phyloP scores from a whole-genome alignment of 2,888 invertebrate species.

The Nematopogon swammerdamellus region DNA sequence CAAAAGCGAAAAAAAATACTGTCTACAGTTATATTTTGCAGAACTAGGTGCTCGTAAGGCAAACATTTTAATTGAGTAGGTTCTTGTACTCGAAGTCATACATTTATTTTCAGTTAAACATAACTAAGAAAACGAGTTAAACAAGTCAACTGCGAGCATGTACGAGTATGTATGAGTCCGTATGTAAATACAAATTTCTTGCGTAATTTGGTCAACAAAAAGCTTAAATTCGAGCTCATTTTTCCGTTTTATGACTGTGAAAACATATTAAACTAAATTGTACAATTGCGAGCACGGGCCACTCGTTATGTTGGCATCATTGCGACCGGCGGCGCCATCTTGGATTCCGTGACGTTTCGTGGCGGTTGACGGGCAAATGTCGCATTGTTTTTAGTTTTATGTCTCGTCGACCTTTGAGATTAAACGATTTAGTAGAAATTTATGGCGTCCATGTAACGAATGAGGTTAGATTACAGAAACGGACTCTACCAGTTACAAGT shows the following conservation, averaged over 20 bases:
- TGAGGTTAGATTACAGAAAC: neutral
- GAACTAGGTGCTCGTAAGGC: too few relatives aligned
- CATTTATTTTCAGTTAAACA: too few relatives aligned
- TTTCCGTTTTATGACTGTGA: conserved; percentile 43
- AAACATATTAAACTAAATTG: conserved; percentile 50
- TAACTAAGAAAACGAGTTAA: too few relatives aligned
- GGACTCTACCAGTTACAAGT: too few relatives aligned
- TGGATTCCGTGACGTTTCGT: conserved; percentile 27
- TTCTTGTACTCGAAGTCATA: too few relatives aligned
- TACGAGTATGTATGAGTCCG: too few relatives aligned
- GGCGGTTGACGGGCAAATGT: conserved; percentile 25
- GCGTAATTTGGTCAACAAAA: conserved; percentile 46
- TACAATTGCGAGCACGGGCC: conserved; percentile 51
- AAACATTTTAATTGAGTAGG: too few relatives aligned
- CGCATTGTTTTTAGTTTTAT: conserved; percentile 48
- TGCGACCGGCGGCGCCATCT: neutral
- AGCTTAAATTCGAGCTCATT: conserved; percentile 23
- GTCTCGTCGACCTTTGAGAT: conserved; percentile 41
- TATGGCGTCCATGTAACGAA: conserved; percentile 36
- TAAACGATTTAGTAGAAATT: conserved; percentile 42
- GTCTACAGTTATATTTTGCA: too few relatives aligned
- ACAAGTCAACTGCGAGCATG: too few relatives aligned
- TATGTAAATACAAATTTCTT: conserved; percentile 15
- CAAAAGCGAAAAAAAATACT: too few relatives aligned
- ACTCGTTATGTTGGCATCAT: conserved; percentile 29